Base-by-base conservation (phyloP, 2,113 vertebrate genomes). In the Chlorodrepanis virens region DNA sequence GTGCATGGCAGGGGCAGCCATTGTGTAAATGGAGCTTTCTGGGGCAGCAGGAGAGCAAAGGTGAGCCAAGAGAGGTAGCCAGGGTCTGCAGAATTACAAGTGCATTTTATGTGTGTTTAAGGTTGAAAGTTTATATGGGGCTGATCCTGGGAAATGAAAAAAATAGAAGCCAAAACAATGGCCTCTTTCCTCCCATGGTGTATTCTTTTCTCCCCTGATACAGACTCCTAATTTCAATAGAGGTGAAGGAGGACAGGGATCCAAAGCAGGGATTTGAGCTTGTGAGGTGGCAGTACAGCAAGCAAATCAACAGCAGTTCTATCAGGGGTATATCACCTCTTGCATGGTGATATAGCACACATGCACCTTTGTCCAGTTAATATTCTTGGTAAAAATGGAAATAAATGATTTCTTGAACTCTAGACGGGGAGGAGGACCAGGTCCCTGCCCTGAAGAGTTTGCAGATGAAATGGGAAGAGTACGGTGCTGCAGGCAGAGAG, bases 381-480 rank as follows among this genome's bases (percentile, higher is more conserved):
- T 92, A 89, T 86, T 92, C 64, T 44, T 63, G 68, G 27, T 81
- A 63, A 0, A 16, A 92, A 70, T 69, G 59, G 60, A 94, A 90
- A 78, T 25, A 94, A 90, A 78, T 25, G 24, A 80, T 21, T 83
- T 37, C 76, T 92, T 83, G 79, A 95, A 31, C 52, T 92, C 44
- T 40, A 49, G 52, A 28, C 0, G 3, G 65, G 37, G 31, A 93
- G 88, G 52, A 95, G 33, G 60, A 42, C 68, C 79, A 53, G 68
- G 50, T 44, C 79, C 87, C 85, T 83, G 60, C 85, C 90, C 90
- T 78, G 52, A 88, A 88, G 75, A 90, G 56, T 67, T 92, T 89
- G 89, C 63, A 59, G 89, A 83, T 33, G 71, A 93, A 95, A 63
- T 53, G 53, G 35, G 81, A 87, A 81, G 50, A 59, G 50, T 21